Base-by-base conservation (phyloP, 2,888 invertebrate genomes). In the Carpatolechia fugitivella region DNA sequence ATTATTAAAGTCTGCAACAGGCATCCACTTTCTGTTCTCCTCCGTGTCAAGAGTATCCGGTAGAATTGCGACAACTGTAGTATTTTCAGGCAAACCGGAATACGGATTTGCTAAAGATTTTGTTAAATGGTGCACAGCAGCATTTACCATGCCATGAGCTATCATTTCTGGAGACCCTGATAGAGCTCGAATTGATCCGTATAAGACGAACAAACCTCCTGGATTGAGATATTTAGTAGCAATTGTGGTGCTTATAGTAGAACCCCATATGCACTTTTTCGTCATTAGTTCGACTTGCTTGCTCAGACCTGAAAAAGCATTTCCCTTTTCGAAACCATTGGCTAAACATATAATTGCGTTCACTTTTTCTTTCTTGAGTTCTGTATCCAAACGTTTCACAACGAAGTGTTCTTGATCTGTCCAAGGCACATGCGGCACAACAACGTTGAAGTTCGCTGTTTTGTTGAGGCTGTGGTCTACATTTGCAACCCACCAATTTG, bases 291-390 rank as follows among this genome's bases (percentile, higher is more conserved):
- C 47, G n/a, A 24, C 13, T 30, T 30, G 30, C 14, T 47, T 47
- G 31, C 31, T 8, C 8, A 47, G 16, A 8, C 24, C 47, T 30
- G 8, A n/a, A 1, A 13, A 5, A 31, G 47, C 47, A 24, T 47
- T 47, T 41, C 97, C 97, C 51, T 97, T 95, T 35, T 96, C 96
- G 97, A 97, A 98, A 31, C 97, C 98, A 52, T 98, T 98, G 60
- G 98, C 98, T 20, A 98, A 97, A 83, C 97, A 98, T 66, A 98
- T 93, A 0, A 47, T 11, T 4, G 30, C 47, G 8, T 47, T 14
- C 8, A 47, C 13, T 31, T 30, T 47, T 3, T 47, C 31, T 14
- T 5, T 14, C 4, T 31, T 47, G 5, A 47, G 16, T 6, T 6
- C 14, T 7, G 14, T 6, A 7, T 30, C 31, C 8, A 47, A 0